Evolutionary conservation across 2,113 vertebrate genomes (phyloP).

Genomic region (Glaucidium brasilianum): DNA sequence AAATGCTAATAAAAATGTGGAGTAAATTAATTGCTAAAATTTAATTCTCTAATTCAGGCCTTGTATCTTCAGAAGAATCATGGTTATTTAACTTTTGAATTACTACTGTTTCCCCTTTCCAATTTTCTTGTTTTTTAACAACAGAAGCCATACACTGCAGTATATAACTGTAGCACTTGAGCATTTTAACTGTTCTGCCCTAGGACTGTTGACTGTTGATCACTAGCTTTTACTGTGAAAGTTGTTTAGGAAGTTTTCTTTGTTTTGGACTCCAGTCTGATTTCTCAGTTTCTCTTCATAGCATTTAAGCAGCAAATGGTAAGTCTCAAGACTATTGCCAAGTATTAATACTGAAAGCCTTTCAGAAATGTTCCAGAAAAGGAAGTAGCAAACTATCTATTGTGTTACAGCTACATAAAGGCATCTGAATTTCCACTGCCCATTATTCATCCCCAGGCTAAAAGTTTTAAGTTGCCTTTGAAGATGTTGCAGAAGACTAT

Average conservation of each 20-base stretch:
- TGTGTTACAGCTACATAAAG: conserved; percentile 45
- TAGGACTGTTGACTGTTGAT: not conserved
- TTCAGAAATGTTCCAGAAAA: conserved; percentile 66
- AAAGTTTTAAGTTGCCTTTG: not conserved
- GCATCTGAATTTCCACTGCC: conserved; percentile 42
- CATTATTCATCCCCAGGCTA: not conserved
- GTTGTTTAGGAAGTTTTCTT: not conserved
- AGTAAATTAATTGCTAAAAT: not conserved
- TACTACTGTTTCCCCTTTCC: not conserved
- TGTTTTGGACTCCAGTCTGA: not conserved
- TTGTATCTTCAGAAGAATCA: not conserved
- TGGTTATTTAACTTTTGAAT: not conserved
- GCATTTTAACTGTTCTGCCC: not conserved
- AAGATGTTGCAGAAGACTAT: not conserved
- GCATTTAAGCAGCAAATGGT: not conserved
- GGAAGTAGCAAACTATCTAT: conserved; percentile 39
- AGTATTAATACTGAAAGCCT: conserved; percentile 8
- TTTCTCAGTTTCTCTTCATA: not conserved
- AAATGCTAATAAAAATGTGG: not conserved
- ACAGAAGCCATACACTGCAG: not conserved
- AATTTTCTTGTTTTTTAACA: not conserved
- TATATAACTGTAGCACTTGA: not conserved
- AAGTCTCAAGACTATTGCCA: not conserved
- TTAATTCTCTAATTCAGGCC: not conserved
- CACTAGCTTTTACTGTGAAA: not conserved